Conservation (phyloP, 1,140 invertebrate genomes). For the Micrasema minimum region DNA sequence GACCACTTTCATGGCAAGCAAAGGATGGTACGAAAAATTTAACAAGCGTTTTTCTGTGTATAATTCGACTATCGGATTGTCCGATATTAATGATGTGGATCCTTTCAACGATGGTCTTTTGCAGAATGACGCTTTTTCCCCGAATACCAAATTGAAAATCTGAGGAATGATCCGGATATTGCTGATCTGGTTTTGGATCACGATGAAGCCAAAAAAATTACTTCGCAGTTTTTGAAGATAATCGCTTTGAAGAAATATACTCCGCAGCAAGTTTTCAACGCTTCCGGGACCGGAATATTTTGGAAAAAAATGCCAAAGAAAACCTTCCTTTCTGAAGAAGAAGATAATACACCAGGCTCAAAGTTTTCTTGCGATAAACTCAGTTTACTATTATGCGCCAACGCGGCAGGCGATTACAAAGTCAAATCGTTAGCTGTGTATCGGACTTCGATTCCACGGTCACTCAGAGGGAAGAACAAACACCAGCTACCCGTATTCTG, state of each 20-base stretch:
- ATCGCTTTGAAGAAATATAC: conserved; percentile 55
- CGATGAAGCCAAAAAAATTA: conserved; percentile 55
- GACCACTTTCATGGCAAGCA: conserved; percentile 54
- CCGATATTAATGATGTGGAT: background rate
- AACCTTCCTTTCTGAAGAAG: conserved; percentile 59
- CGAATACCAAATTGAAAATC: background rate
- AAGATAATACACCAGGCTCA: conserved; percentile 59
- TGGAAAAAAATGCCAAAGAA: conserved; percentile 64
- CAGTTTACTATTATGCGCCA: conserved; percentile 59
- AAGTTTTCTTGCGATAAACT: conserved; percentile 63
- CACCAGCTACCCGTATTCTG: conserved; percentile 58
- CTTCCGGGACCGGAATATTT: conserved; percentile 60
- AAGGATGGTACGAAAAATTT: conserved; percentile 58
- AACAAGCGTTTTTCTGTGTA: conserved; percentile 55
- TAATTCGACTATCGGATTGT: conserved; percentile 45
- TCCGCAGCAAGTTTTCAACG: conserved; percentile 60
- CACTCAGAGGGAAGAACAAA: conserved; percentile 58
- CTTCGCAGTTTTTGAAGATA: conserved; percentile 50
- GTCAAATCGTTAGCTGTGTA: conserved; percentile 63
- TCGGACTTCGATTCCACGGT: conserved; percentile 58
- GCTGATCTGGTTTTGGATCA: conserved; percentile 49
- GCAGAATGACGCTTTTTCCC: background rate
- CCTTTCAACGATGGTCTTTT: background rate
- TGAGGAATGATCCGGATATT: background rate
- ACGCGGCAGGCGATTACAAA: conserved; percentile 60